Evolutionary conservation across 2,113 vertebrate genomes (phyloP), one percentile per base, ranked within the genome.

Genomic region (Pandion haliaetus): DNA sequence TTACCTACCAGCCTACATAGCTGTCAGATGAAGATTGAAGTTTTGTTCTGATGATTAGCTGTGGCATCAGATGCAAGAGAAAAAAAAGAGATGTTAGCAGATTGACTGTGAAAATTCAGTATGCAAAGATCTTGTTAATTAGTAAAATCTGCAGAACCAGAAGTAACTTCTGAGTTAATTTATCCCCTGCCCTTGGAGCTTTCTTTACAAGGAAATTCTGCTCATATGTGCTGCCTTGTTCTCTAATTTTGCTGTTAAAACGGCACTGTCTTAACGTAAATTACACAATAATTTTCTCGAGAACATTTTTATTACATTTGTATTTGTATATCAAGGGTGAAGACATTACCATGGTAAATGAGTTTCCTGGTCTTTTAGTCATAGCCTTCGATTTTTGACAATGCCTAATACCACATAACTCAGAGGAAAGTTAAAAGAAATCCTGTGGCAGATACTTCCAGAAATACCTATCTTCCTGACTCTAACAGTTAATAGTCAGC

Each of bases 111-210:
- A 96, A 97, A 90, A 94, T 67, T 58, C 76, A 93, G 47, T 90
- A 86, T 83, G 89, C 63, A 95, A 83, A 94, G 67, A 95, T 95
- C 82, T 90, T 77, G 66, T 93, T 97, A 97, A 96, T 96, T 96
- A 86, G 87, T 81, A 91, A 96, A 94, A 96, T 95, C 71, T 94
- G 84, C 93, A 96, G 89, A 95, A 95, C 89, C 86, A 95, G 86
- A 97, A 97, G 86, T 91, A 92, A 94, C 77, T 95, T 95, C 84
- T 94, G 66, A 95, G 92, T 93, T 95, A 96, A 97, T 96, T 93
- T 97, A 91, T 89, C 70, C 70, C 28, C 54, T 93, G 89, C 45
- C 86, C 89, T 93, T 87, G 70, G 57, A 97, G 83, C 54, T 89
- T 95, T 87, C 91, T 73, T 93, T 95, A 82, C 36, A 89, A 93